These are phyloP conservation scores for Pachyuromys duprasi DNA, from an alignment of 2,797 vertebrate species.

Conservation along the genomic window DNA sequence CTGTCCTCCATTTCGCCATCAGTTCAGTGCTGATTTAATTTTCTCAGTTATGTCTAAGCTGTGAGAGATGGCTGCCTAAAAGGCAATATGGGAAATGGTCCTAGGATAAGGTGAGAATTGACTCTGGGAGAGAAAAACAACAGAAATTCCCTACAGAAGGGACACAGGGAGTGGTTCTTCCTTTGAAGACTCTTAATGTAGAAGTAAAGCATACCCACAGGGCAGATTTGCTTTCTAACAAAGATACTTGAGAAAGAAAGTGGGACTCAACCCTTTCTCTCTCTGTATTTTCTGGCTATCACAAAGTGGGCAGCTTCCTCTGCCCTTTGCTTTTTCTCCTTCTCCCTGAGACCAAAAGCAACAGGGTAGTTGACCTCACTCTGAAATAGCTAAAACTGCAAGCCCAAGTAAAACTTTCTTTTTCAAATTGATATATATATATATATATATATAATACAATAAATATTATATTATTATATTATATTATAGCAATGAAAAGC, in stretches of 20 bases:
- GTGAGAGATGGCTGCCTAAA: conserved; percentile 23
- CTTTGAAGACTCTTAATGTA: neutral
- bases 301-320: neutral
- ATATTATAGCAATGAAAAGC: neutral
- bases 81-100: neutral
- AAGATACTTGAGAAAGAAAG: neutral
- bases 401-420: neutral
- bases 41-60: conserved; percentile 62
- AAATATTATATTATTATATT: no score
- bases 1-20: neutral
- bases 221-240: neutral
- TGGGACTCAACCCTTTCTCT: neutral
- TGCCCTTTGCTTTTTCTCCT: neutral
- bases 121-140: conserved; percentile 51
- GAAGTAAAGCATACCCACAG: neutral
- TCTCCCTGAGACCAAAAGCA: neutral
- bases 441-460: no score
- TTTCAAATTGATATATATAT: neutral
- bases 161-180: neutral
- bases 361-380: neutral
- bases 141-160: neutral
- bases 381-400: neutral
- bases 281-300: neutral
- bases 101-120: conserved; percentile 65
- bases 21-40: conserved; percentile 33